phyloP scores from a whole-genome alignment of 2,888 invertebrate species.

The Drosophila subsilvestris region DNA sequence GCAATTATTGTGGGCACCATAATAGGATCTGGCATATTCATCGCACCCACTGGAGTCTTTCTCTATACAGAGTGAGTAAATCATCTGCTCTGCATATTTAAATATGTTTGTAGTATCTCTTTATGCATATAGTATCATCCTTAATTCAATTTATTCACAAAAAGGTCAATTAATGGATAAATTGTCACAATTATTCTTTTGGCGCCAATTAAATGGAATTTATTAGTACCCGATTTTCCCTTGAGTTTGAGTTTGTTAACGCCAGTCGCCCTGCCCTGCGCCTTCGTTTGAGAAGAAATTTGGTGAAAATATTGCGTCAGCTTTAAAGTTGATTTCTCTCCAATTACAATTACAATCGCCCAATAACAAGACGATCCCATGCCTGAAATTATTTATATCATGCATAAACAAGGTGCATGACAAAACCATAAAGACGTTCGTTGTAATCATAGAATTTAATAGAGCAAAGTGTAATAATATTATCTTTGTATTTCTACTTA shows the following conservation, averaged over 20 bases:
- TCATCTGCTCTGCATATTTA: neutral
- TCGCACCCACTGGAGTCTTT: slow-evolving; percentile 93
- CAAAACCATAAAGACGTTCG: neutral
- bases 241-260: slow-evolving; percentile 26
- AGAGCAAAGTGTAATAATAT: neutral
- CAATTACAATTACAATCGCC: slow-evolving; percentile 48
- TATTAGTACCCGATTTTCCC: slow-evolving; percentile 47
- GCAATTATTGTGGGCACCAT: slow-evolving; percentile 95
- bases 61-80: slow-evolving; percentile 86
- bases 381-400: slow-evolving; percentile 22
- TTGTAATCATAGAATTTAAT: slow-evolving; percentile 4
- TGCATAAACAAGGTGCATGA: neutral
- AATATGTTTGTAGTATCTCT: neutral
- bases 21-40: slow-evolving; percentile 96
- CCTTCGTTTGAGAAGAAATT: slow-evolving; percentile 47
- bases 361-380: neutral
- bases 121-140: slow-evolving; percentile 19
- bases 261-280: neutral
- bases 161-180: slow-evolving; percentile 49
- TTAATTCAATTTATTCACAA: slow-evolving; percentile 41
- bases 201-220: slow-evolving; percentile 48
- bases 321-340: slow-evolving; percentile 34
- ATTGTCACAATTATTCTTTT: slow-evolving; percentile 30
- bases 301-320: slow-evolving; percentile 65
- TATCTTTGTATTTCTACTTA: neutral